Conservation (phyloP, 2,888 invertebrate species). For the Mimachlamys varia region DNA sequence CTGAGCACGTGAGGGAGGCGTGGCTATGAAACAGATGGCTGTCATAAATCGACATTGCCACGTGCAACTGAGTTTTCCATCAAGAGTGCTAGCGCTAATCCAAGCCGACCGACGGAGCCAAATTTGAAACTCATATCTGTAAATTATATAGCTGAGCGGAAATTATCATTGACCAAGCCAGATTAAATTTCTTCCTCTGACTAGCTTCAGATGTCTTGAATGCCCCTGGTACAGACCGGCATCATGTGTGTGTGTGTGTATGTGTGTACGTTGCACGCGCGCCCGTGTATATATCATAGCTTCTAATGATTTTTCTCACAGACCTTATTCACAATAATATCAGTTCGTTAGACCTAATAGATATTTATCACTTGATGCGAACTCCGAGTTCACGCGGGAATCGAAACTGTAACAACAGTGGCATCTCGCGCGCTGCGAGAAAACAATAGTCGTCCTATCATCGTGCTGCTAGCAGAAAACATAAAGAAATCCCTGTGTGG, state of each 20-base stretch:
- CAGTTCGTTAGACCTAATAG: neutral
- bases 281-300: neutral
- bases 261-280: neutral
- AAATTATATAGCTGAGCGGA: constrained; percentile 36
- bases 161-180: constrained; percentile 29
- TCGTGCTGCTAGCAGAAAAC: neutral
- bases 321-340: constrained; percentile 31
- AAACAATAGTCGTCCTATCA: constrained; percentile 19
- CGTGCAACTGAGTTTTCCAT: constrained; percentile 31
- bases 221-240: neutral
- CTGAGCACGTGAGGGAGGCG: constrained; percentile 12
- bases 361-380: constrained; percentile 15
- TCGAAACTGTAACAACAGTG: constrained; percentile 9
- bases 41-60: constrained; percentile 36
- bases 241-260: neutral
- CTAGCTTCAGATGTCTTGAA: constrained; percentile 19
- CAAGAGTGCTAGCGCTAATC: constrained; percentile 21
- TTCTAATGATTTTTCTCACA: neutral
- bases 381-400: constrained; percentile 34
- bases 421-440: neutral
- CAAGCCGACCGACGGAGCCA: constrained; percentile 13
- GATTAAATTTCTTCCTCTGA: constrained; percentile 26
- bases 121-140: constrained; percentile 36
- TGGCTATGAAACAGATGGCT: constrained; percentile 14
- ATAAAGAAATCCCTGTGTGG: neutral